Percentiles rank a stretch among this genome's conserved stretches.
Conservation (phyloP, 2,888 invertebrate genomes). For the Crioceris asparagi region DNA sequence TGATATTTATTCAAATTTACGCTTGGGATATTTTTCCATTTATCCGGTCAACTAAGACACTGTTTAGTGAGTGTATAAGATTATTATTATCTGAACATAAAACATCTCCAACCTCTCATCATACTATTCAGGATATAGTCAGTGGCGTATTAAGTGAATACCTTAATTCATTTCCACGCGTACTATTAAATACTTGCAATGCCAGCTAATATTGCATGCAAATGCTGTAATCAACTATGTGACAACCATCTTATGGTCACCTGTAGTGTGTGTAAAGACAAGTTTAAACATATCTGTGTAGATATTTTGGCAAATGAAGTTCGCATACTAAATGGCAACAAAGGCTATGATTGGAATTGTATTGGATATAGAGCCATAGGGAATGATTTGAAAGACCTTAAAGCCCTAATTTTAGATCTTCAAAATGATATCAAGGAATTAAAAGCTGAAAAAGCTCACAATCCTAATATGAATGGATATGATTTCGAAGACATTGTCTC, state of each 20-base stretch:
- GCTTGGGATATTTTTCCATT: no score
- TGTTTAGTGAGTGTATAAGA: no score
- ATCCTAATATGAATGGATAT: background rate
- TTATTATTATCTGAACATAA: no score
- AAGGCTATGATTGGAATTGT: conserved; percentile 9
- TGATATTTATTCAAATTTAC: no score
- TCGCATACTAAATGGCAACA: conserved; percentile 6
- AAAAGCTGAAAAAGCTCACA: background rate
- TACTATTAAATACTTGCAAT: no score
- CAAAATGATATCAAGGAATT: conserved; percentile 6
- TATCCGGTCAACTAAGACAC: no score
- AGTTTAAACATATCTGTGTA: conserved; percentile 5
- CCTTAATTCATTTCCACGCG: no score
- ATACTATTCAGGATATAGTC: no score
- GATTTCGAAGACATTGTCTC: conserved; percentile 2
- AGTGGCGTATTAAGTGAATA: no score
- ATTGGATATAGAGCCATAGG: conserved; percentile 5
- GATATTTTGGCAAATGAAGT: conserved; percentile 4
- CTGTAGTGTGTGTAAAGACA: conserved; percentile 5
- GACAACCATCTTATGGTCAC: conserved; percentile 2
- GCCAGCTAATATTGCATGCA: conserved; percentile 2
- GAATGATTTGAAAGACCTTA: conserved; percentile 6
- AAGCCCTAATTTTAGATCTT: conserved; percentile 3
- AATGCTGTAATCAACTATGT: conserved; percentile 6
- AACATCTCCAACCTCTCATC: no score